Percentiles rank a stretch among this genome's conserved stretches.
Conservation (phyloP, 2,113 vertebrate species). For the Meriones unguiculatus region DNA sequence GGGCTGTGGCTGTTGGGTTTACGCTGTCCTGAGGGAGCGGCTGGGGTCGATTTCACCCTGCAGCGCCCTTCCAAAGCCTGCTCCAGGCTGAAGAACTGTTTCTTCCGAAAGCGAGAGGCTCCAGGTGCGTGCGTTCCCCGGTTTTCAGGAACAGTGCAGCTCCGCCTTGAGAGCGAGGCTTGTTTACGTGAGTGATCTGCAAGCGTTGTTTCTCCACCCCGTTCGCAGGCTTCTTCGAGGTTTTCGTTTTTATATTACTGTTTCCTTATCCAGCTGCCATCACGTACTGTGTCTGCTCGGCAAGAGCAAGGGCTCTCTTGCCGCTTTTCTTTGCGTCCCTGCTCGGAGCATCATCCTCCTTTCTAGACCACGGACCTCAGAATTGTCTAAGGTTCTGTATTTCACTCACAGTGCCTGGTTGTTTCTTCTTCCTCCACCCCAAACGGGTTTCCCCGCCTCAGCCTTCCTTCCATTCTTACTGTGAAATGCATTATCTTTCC, state of each 20-base stretch:
- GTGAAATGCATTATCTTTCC: background rate
- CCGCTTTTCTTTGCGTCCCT: background rate
- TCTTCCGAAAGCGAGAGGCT: background rate
- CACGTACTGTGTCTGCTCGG: background rate
- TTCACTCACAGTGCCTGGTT: background rate
- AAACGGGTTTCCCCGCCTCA: background rate
- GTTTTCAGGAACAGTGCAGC: background rate
- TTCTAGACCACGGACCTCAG: background rate
- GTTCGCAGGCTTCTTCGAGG: too few species aligned
- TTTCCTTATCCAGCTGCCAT: background rate
- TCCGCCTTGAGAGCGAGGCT: background rate
- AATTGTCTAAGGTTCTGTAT: background rate
- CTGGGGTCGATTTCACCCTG: background rate
- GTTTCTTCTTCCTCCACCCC: background rate
- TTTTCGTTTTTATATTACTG: background rate
- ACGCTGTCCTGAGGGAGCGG: background rate
- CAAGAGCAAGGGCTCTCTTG: background rate
- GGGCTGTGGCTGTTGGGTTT: background rate
- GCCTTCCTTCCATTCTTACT: background rate
- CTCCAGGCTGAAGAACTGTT: too few species aligned
- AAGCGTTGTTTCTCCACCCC: background rate
- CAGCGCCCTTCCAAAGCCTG: background rate
- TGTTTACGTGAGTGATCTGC: too few species aligned
- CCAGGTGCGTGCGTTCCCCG: background rate
- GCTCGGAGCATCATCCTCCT: background rate